A percentile compares a stretch with the other conserved stretches of the same genome.
phyloP scores from a whole-genome alignment of 2,888 invertebrate genomes.

The Tetropium fuscum region DNA sequence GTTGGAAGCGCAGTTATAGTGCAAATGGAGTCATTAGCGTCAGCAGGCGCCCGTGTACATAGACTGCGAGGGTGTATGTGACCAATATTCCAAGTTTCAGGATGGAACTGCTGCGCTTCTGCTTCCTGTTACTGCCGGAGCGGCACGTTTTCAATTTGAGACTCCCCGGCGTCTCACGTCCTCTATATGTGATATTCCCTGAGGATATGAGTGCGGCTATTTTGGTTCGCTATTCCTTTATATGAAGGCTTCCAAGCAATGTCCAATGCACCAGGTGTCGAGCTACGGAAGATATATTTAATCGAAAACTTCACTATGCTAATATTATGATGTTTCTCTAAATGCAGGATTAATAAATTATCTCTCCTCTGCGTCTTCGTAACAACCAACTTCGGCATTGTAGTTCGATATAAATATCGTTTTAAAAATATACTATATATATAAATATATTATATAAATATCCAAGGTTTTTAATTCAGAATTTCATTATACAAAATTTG shows the following conservation, averaged over 20 bases:
- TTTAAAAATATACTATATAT: no score
- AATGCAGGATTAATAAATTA: no score
- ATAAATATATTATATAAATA: no score
- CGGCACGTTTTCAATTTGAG: conserved; percentile 46
- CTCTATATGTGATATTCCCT: conserved; percentile 32
- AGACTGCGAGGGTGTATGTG: conserved; percentile 33
- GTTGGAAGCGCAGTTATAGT: conserved; percentile 26
- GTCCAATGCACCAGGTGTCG: not conserved
- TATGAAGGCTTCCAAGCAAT: conserved; percentile 7
- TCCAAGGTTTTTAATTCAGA: no score
- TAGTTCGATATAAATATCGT: no score
- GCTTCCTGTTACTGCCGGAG: conserved; percentile 30
- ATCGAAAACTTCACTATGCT: no score
- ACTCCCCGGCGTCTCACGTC: conserved; percentile 31
- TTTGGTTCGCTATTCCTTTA: conserved; percentile 11
- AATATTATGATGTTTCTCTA: no score
- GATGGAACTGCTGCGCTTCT: conserved; percentile 21
- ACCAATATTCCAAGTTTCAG: conserved; percentile 42
- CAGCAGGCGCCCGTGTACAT: conserved; percentile 32
- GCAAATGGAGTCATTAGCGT: conserved; percentile 43
- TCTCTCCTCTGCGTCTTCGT: no score
- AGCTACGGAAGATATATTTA: not conserved
- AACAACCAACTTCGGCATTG: no score
- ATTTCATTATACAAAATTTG: no score
- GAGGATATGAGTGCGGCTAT: conserved; percentile 23